These are phyloP conservation scores for Rhingia rostrata DNA, from an alignment of 2,888 invertebrate genomes.

Conservation along the genomic window DNA sequence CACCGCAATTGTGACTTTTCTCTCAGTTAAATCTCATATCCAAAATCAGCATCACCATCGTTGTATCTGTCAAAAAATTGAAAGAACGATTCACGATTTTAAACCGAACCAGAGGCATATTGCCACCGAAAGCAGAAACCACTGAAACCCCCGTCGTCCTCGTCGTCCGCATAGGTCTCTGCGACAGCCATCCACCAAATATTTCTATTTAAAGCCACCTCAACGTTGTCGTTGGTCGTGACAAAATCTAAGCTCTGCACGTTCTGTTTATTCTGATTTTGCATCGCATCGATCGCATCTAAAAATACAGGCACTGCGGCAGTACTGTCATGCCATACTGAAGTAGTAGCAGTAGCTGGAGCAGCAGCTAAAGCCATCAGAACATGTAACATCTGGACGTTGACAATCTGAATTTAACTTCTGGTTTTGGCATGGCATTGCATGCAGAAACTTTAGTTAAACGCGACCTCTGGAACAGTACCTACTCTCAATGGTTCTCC, in stretches of 20 bases:
- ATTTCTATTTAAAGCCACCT: conserved; percentile 64
- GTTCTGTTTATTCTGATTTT: conserved; percentile 61
- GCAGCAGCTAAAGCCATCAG: conserved; percentile 16
- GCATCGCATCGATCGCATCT: conserved; percentile 70
- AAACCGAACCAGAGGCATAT: conserved; percentile 38
- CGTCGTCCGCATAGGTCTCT: not conserved
- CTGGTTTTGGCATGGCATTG: conserved; percentile 47
- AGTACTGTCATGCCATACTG: conserved; percentile 4
- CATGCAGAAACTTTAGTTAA: conserved; percentile 16
- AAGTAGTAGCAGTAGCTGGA: not conserved
- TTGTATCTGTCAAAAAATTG: conserved; percentile 63
- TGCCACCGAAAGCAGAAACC: conserved; percentile 34
- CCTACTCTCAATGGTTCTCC: not conserved
- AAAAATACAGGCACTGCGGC: conserved; percentile 47
- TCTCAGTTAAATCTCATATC: conserved; percentile 45
- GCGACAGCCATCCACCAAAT: conserved; percentile 33
- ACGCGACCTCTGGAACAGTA: conserved; percentile 46
- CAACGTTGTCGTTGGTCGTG: conserved; percentile 55
- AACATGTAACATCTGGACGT: conserved; percentile 65
- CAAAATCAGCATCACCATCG: conserved; percentile 45
- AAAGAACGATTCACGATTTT: conserved; percentile 63
- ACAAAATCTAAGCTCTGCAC: conserved; percentile 56
- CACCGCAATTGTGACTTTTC: conserved; percentile 48
- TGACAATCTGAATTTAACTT: conserved; percentile 69
- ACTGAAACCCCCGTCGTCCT: not conserved